Evolutionary conservation across 2,797 vertebrate species (phyloP).

Genomic region (Steatocranus sp.): DNA sequence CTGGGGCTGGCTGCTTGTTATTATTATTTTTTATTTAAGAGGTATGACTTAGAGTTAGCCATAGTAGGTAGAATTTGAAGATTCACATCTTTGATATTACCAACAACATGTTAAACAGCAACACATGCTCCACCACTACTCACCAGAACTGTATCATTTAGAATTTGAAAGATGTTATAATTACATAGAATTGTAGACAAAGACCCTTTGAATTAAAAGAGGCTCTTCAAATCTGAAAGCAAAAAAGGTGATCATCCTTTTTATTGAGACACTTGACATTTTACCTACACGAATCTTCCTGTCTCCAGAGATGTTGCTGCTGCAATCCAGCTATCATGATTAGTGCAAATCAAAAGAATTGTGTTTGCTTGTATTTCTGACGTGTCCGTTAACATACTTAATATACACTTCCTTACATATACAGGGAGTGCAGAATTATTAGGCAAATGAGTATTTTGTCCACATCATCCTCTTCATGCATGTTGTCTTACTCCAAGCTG

Average conservation of each 20-base stretch:
- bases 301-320: not conserved
- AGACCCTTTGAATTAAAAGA: not conserved
- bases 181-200: not conserved
- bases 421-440: too few relatives aligned
- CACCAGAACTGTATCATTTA: not conserved
- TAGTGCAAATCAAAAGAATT: not conserved
- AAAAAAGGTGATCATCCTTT: not conserved
- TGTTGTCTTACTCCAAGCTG: too few relatives aligned
- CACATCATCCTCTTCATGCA: too few relatives aligned
- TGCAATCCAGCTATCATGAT: not conserved
- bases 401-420: not conserved
- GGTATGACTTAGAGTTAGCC: not conserved
- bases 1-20: not conserved
- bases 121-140: not conserved
- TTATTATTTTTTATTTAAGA: not conserved
- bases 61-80: not conserved
- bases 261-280: not conserved
- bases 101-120: not conserved
- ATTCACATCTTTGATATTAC: not conserved
- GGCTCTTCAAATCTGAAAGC: not conserved
- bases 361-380: not conserved
- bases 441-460: too few relatives aligned
- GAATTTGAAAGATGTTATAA: not conserved
- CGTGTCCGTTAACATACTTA: not conserved
- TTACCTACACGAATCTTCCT: fast-evolving